Evolutionary conservation across 1,140 invertebrate genomes (phyloP), one percentile per base, ranked within the genome.

Genomic region (Cydia pomonella): DNA sequence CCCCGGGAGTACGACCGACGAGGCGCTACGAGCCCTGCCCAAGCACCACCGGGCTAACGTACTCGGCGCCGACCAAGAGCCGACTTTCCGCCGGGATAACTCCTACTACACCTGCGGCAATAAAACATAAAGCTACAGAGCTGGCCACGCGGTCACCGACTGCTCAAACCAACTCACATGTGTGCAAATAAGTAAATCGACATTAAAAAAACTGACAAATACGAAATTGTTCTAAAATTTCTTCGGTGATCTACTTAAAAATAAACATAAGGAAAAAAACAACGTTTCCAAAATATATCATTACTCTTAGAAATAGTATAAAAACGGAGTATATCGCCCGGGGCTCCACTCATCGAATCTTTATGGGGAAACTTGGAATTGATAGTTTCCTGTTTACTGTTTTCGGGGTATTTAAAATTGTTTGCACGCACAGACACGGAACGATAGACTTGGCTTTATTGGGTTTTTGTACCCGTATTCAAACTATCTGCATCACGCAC

Each of bases 21-120:
- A 79, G 79, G 76, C 79, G 80, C 77, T 89, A 91, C 78, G 87
- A 86, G 85, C 84, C 82, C 79, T 89, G 90, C 73, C 87, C 88
- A 80, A 90, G 87, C 83, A 84, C 85, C 76, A 83, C 83, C 77
- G 85, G 81, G 84, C 82, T 87, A 82, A 90, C 85, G 84, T 85
- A 92, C 88, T 92, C 91, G 82, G 87, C 87, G 84, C 87, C 91
- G 80, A 92, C 85, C 89, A 90, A 88, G 81, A 93, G 86, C 79
- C 86, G 87, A 86, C 87, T 87, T 88, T 93, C 91, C 86, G 88
- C 80, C 77, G 89, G 87, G 85, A 93, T 83, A 78, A 93, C 91
- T 88, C 89, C 90, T 87, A 93, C 90, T 90, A 93, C 87, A 92
- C 91, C 91, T 92, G 91, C 88, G 87, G 89, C 87, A 92, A 92